A percentile compares a stretch with the other conserved stretches of the same genome.
phyloP scores from a whole-genome alignment of 2,888 invertebrate species.

The Philhelius pedissequus region DNA sequence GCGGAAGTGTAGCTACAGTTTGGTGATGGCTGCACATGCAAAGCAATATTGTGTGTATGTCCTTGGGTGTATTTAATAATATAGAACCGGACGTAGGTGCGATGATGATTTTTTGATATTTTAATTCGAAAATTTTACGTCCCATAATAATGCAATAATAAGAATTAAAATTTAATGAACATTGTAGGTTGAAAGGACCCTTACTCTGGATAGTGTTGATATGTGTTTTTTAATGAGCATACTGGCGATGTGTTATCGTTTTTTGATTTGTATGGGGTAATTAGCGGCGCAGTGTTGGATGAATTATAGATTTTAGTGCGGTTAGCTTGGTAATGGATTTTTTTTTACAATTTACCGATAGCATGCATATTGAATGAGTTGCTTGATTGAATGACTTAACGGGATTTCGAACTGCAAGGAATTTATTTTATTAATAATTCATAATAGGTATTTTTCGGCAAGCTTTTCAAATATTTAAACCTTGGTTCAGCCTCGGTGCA shows the following conservation, averaged over 20 bases:
- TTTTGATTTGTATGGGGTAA: slow-evolving; percentile 56
- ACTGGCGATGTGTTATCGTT: slow-evolving; percentile 42
- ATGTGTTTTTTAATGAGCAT: slow-evolving; percentile 52
- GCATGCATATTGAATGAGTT: too few species aligned
- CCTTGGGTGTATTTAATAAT: background rate
- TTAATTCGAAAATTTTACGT: slow-evolving; percentile 61
- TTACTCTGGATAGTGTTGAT: slow-evolving; percentile 58
- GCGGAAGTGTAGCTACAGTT: background rate
- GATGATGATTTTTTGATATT: slow-evolving; percentile 58
- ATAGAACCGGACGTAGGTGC: background rate
- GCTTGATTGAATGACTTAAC: too few species aligned
- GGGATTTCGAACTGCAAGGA: too few species aligned
- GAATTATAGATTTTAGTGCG: slow-evolving; percentile 47
- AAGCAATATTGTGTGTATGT: background rate
- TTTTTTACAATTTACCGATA: background rate
- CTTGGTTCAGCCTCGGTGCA: too few species aligned
- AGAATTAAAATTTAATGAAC: slow-evolving; percentile 68
- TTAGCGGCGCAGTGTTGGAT: slow-evolving; percentile 24
- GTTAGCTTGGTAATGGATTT: background rate
- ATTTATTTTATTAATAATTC: too few species aligned
- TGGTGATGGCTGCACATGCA: background rate
- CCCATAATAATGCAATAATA: slow-evolving; percentile 52
- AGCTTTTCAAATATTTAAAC: too few species aligned
- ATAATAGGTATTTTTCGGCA: too few species aligned
- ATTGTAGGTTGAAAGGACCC: background rate